A percentile compares a stretch with the other conserved stretches of the same genome.
These are phyloP conservation scores for Ophonus ardosiacus DNA, from an alignment of 2,888 invertebrate genomes.

Conservation along the genomic window DNA sequence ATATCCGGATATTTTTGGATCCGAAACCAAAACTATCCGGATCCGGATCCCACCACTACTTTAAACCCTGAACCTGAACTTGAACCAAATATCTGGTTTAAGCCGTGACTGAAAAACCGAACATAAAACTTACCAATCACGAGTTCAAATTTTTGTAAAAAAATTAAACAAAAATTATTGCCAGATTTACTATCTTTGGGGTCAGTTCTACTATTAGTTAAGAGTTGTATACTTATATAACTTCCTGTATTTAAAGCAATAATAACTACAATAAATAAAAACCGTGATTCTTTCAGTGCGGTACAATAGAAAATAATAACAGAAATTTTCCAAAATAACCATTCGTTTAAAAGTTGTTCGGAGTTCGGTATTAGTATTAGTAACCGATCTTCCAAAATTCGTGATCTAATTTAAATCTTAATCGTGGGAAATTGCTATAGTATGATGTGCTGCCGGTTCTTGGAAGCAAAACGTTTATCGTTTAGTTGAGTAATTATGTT, in stretches of 20 bases:
- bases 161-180: too few relatives aligned
- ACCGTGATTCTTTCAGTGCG: background rate
- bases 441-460: conserved; percentile 20
- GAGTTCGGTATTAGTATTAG: conserved; percentile 1
- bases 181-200: too few relatives aligned
- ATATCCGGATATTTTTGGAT: too few relatives aligned
- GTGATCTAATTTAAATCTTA: conserved; percentile 51
- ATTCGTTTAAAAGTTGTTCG: conserved; percentile 11
- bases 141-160: too few relatives aligned
- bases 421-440: conserved; percentile 50
- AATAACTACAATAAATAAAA: conserved; percentile 11
- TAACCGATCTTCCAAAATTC: conserved; percentile 32
- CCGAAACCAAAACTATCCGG: too few relatives aligned
- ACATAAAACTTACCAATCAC: too few relatives aligned
- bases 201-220: too few relatives aligned
- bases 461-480: conserved; percentile 41
- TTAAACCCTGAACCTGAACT: too few relatives aligned
- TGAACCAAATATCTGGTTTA: too few relatives aligned
- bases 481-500: conserved; percentile 47
- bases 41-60: too few relatives aligned
- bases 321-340: conserved; percentile 1
- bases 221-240: too few relatives aligned
- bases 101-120: too few relatives aligned
- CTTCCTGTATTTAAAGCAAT: background rate
- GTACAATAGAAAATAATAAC: background rate